Conservation (phyloP, 92 coral and sea anemone species). For the Metridium senile region DNA sequence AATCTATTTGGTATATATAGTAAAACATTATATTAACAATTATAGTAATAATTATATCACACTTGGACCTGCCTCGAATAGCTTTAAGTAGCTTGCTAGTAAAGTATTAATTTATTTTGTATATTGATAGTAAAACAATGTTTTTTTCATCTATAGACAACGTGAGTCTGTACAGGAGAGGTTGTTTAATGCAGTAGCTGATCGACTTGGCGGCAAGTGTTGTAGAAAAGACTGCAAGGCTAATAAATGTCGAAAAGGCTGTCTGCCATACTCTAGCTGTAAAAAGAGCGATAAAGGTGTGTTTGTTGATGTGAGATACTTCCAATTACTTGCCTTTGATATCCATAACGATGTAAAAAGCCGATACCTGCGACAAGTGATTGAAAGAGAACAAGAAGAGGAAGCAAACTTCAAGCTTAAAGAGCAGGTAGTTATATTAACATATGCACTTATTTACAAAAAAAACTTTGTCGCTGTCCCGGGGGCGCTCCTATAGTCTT, state of each 20-base stretch:
- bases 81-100: too few species aligned
- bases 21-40: too few species aligned
- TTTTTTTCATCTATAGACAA: slow-evolving; percentile 13
- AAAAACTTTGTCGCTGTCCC: too few species aligned
- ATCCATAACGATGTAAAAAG: slow-evolving; percentile 77
- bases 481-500: too few species aligned
- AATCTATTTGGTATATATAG: too few species aligned
- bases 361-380: slow-evolving; percentile 81
- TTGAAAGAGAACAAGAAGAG: slow-evolving; percentile 83
- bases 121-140: too few species aligned
- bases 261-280: slow-evolving; percentile 53
- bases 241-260: slow-evolving; percentile 44
- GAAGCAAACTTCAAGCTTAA: slow-evolving; percentile 73
- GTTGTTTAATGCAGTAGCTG: slow-evolving; percentile 53
- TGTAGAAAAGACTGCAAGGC: slow-evolving; percentile 61
- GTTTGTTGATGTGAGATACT: slow-evolving; percentile 82
- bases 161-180: slow-evolving; percentile 42
- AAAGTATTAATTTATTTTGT: too few species aligned
- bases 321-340: slow-evolving; percentile 82
- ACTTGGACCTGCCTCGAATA: too few species aligned
- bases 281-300: slow-evolving; percentile 68
- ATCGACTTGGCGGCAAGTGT: slow-evolving; percentile 60
- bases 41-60: too few species aligned
- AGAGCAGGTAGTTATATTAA: slow-evolving; percentile 91
- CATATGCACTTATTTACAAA: too few species aligned